Percentiles rank a stretch among this genome's conserved stretches.
These are phyloP conservation scores for Tor tambroides DNA, from an alignment of 2,113 vertebrate genomes.

Conservation along the genomic window DNA sequence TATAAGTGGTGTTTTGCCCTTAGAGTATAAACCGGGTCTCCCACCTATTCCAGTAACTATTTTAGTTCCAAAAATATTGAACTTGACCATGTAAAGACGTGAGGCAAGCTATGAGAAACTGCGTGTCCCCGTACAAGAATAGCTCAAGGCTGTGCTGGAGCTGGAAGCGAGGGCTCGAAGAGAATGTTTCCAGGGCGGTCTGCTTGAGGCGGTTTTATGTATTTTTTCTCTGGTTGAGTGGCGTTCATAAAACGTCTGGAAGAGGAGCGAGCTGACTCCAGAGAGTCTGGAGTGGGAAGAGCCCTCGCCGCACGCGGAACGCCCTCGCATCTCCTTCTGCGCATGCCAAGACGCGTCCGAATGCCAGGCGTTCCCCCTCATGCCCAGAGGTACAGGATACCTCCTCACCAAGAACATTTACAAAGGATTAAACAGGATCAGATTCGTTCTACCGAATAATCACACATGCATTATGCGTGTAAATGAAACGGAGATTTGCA, in stretches of 20 bases:
- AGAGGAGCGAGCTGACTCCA: conserved; percentile 62
- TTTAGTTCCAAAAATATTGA: conserved; percentile 26
- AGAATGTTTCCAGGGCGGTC: conserved; percentile 60
- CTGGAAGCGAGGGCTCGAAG: conserved; percentile 52
- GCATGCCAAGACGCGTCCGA: conserved; percentile 43
- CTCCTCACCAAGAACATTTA: neutral
- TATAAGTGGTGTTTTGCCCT: neutral
- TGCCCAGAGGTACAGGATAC: conserved; percentile 42
- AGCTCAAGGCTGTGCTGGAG: conserved; percentile 53
- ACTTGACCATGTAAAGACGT: conserved; percentile 33
- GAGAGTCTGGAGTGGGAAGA: conserved; percentile 67
- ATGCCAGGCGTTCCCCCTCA: conserved; percentile 41
- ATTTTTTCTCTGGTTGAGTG: conserved; percentile 52
- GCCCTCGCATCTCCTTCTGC: conserved; percentile 52
- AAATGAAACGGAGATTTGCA: neutral
- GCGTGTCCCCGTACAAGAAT: conserved; percentile 56
- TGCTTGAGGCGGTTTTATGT: conserved; percentile 61
- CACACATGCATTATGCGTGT: conserved; percentile 61
- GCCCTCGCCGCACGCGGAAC: conserved; percentile 58
- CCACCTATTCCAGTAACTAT: conserved; percentile 17
- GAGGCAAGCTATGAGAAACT: conserved; percentile 39
- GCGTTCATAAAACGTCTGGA: conserved; percentile 63
- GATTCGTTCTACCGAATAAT: neutral
- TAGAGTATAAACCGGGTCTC: neutral
- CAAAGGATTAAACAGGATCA: neutral